These are phyloP conservation scores for Magallana ariakensis DNA, from an alignment of 1,140 invertebrate genomes.

Conservation along the genomic window DNA sequence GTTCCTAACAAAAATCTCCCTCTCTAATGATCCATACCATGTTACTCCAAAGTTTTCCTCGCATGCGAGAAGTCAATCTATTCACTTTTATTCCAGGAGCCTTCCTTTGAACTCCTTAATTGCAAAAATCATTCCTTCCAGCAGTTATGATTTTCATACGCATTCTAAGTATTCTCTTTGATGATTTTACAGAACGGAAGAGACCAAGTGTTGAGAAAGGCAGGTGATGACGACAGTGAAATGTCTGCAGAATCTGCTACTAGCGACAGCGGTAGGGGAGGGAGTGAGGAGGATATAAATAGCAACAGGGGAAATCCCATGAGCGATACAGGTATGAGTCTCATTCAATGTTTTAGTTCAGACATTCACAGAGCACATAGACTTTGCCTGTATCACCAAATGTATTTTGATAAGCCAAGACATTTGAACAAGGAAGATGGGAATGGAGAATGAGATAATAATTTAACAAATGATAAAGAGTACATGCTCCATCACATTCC, in stretches of 20 bases:
- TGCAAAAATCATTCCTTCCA: neutral
- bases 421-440: neutral
- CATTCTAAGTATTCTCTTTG: slow-evolving; percentile 10
- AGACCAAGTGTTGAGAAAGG: slow-evolving; percentile 47
- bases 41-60: neutral
- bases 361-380: neutral
- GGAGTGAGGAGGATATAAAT: slow-evolving; percentile 71
- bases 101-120: slow-evolving; percentile 6
- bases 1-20: neutral
- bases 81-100: neutral
- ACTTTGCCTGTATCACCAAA: neutral
- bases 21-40: neutral
- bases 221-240: slow-evolving; percentile 69
- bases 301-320: slow-evolving; percentile 64
- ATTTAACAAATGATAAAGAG: neutral
- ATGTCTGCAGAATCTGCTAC: slow-evolving; percentile 68
- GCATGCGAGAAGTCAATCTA: slow-evolving; percentile 29
- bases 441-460: neutral
- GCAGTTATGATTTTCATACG: neutral
- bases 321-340: slow-evolving; percentile 63
- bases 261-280: slow-evolving; percentile 72
- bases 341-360: neutral
- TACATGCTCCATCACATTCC: neutral
- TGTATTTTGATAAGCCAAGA: neutral
- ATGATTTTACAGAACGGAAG: slow-evolving; percentile 56